Conservation (phyloP, 2,113 vertebrate species). For the Daphoenositta chrysoptera region DNA sequence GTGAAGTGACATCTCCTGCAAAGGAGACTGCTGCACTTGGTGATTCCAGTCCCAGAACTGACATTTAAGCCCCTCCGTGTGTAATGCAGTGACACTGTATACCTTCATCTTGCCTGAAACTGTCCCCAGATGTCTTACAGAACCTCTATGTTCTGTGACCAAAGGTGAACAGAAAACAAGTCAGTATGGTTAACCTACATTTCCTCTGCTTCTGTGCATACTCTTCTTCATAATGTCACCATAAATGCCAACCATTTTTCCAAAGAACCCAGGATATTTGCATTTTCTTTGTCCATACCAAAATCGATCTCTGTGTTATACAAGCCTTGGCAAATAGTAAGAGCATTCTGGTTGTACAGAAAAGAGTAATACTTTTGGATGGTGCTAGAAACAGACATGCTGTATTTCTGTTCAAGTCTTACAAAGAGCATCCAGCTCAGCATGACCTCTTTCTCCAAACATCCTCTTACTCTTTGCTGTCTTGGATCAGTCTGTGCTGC, state of each 20-base stretch:
- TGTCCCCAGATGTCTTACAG: neutral
- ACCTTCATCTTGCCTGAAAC: neutral
- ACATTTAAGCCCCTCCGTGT: accelerated
- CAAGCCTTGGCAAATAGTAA: neutral
- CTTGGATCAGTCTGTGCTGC: neutral
- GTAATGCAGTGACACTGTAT: neutral
- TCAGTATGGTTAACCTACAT: neutral
- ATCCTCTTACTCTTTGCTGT: neutral
- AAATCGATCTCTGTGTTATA: neutral
- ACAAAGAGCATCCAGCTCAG: neutral
- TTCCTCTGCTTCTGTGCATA: neutral
- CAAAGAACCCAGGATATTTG: neutral
- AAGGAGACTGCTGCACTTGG: neutral
- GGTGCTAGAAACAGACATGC: neutral
- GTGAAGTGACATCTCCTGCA: neutral
- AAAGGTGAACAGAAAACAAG: neutral
- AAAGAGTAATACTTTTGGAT: neutral
- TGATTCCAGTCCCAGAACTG: neutral
- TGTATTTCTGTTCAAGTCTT: neutral
- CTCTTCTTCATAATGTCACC: neutral
- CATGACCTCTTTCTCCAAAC: neutral
- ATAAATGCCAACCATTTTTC: neutral
- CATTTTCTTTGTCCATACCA: neutral
- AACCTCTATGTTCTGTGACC: neutral
- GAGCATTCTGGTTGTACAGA: neutral